Base-by-base conservation (phyloP, 2,113 vertebrate species). In the Grus americana region DNA sequence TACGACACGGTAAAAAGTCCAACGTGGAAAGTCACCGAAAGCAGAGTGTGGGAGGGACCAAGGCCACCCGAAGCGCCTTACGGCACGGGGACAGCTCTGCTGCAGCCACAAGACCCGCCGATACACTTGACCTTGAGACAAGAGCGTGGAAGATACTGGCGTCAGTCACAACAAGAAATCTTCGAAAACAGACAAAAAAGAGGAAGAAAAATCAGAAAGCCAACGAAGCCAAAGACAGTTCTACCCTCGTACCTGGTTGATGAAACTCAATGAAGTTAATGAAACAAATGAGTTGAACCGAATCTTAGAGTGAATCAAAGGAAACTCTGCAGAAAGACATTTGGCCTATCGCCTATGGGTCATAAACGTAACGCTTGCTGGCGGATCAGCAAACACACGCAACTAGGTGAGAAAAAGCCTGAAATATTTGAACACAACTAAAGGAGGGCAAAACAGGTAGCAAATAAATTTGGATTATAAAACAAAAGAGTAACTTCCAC, bases 361-460 rank as follows among this genome's bases (percentile, higher is more conserved):
- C 81, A 26, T 7, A 30, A 76, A 47, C 7, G 47, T 3, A 2
- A 7, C 5, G 24, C 26, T 65, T 4, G 14, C 15, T 49, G 50
- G 11, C 59, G 50, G n/a, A 55, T 8, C 52, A 24, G 34, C 20
- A 62, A 34, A 22, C 12, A 27, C 3, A 3, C 0, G 7, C 19
- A 19, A 15, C 22, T 11, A 40, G 16, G 20, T 15, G 23, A 57
- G 61, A 27, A 59, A 73, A 57, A 42, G 26, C 17, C 85, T 29
- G 19, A 34, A 81, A 58, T 8, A 20, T 9, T 20, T 34, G 16
- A 65, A 44, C 6, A 9, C 22, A 61, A 23, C 18, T 50, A 38
- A 75, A 90, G 22, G 20, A 79, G 7, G 16, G 21, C 36, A 47
- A 24, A 59, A 72, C 8, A 34, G 36, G 55, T 4, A 40, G 24